Evolutionary conservation across 2,888 invertebrate genomes (phyloP).

Genomic region (Hirtodrosophila cameraria): DNA sequence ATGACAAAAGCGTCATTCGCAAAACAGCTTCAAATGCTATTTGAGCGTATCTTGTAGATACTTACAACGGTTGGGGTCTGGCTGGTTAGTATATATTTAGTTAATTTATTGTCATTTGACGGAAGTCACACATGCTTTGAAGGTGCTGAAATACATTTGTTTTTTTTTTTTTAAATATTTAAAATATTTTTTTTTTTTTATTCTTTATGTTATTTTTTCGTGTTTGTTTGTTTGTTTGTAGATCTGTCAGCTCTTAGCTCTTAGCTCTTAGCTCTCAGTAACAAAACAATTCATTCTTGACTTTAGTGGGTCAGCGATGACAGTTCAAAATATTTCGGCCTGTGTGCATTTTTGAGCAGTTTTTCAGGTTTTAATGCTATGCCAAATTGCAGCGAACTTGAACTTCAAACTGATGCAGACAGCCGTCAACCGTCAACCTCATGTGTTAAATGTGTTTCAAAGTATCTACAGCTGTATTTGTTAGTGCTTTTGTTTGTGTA

Average conservation of each 20-base stretch:
- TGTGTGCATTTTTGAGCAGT: slow-evolving; percentile 42
- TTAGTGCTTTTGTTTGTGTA: neutral
- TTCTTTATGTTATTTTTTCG: too few relatives aligned
- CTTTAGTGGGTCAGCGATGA: slow-evolving; percentile 67
- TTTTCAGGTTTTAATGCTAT: slow-evolving; percentile 39
- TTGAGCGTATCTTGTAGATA: slow-evolving; percentile 48
- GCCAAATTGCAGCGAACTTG: slow-evolving; percentile 77
- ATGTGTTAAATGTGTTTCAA: slow-evolving; percentile 32
- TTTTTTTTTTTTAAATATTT: too few relatives aligned
- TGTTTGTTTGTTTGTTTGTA: too few relatives aligned
- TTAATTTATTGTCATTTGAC: slow-evolving; percentile 75
- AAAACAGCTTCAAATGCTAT: slow-evolving; percentile 24
- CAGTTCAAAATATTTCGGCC: slow-evolving; percentile 17
- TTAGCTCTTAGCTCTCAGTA: slow-evolving; percentile 22
- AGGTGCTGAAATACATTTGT: slow-evolving; percentile 44
- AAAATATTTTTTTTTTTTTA: too few relatives aligned
- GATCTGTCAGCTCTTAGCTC: too few relatives aligned
- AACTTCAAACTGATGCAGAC: slow-evolving; percentile 72
- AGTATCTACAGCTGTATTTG: slow-evolving; percentile 14
- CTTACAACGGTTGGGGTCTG: slow-evolving; percentile 2
- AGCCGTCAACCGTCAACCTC: slow-evolving; percentile 44
- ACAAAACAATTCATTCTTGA: slow-evolving; percentile 74
- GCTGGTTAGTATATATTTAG: slow-evolving; percentile 49
- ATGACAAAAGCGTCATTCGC: slow-evolving; percentile 21
- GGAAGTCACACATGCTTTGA: slow-evolving; percentile 66